phyloP scores from a whole-genome alignment of 1,140 invertebrate genomes.

The Apis dorsata region DNA sequence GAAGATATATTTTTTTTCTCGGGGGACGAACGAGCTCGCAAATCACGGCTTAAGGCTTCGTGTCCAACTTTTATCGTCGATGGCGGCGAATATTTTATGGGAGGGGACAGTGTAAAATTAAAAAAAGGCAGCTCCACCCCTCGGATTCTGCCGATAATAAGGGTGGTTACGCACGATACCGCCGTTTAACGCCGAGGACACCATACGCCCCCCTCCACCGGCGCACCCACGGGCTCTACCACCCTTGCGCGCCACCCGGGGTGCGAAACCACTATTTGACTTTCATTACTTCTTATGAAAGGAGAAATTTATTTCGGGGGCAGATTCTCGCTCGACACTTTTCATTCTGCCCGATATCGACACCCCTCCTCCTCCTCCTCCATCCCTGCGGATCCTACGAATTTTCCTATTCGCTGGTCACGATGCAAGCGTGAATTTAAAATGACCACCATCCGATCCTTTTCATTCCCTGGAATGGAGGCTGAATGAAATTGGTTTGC shows the following conservation, averaged over 20 bases:
- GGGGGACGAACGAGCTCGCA: constrained; percentile 63
- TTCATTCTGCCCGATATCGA: not conserved
- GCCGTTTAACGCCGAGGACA: constrained; percentile 43
- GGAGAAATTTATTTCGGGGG: constrained; percentile 64
- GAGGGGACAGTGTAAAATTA: constrained; percentile 78
- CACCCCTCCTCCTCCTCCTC: not conserved
- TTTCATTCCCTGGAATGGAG: constrained; percentile 37
- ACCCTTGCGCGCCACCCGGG: constrained; percentile 61
- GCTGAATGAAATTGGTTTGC: not conserved
- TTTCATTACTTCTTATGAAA: constrained; percentile 79
- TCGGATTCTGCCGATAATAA: constrained; percentile 71
- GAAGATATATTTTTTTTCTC: not conserved
- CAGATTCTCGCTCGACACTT: constrained; percentile 52
- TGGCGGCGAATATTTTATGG: constrained; percentile 76
- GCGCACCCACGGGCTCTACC: not conserved
- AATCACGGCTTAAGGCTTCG: constrained; percentile 74
- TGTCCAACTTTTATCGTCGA: constrained; percentile 71
- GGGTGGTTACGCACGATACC: constrained; percentile 59
- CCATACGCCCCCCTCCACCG: constrained; percentile 70
- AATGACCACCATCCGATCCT: constrained; percentile 8
- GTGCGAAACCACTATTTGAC: constrained; percentile 79
- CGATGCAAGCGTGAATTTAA: constrained; percentile 36
- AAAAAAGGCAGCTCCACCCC: constrained; percentile 72
- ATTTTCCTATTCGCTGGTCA: constrained; percentile 55
- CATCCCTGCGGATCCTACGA: constrained; percentile 46